Conservation (phyloP, 2,797 vertebrate species). For the Melanogrammus aeglefinus region DNA sequence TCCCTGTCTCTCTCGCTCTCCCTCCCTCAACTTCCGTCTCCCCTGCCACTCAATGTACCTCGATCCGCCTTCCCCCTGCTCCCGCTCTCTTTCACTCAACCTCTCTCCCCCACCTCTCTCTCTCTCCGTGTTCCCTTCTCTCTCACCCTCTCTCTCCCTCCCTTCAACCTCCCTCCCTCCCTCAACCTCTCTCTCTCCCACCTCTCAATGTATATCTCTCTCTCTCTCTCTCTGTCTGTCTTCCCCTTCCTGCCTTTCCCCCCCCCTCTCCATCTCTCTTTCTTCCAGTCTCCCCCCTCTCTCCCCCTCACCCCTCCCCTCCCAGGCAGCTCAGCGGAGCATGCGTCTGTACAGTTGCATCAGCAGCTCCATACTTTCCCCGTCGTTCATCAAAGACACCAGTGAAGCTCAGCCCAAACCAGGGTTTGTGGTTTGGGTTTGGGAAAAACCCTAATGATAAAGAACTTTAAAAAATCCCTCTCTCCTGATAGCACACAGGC, state of each 20-base stretch:
- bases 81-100: background rate
- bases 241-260: conserved; percentile 36
- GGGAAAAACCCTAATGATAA: conserved; percentile 26
- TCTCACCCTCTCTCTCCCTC: background rate
- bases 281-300: background rate
- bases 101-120: conserved; percentile 23
- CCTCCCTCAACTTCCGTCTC: conserved; percentile 7
- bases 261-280: conserved; percentile 12
- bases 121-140: too few relatives aligned
- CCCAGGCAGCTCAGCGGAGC: background rate
- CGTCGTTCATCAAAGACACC: conserved; percentile 7
- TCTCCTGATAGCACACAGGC: background rate
- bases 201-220: background rate
- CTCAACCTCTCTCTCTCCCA: background rate
- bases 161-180: background rate
- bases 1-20: conserved; percentile 19
- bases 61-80: conserved; percentile 20
- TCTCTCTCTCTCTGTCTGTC: conserved; percentile 6
- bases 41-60: conserved; percentile 9
- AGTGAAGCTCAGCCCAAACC: conserved; percentile 10
- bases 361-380: conserved; percentile 14
- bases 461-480: background rate
- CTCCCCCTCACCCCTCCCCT: background rate
- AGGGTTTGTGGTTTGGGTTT: background rate
- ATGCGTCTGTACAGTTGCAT: background rate